These are phyloP conservation scores for Mus spretus DNA, from an alignment of 2,797 vertebrate species.

Conservation along the genomic window DNA sequence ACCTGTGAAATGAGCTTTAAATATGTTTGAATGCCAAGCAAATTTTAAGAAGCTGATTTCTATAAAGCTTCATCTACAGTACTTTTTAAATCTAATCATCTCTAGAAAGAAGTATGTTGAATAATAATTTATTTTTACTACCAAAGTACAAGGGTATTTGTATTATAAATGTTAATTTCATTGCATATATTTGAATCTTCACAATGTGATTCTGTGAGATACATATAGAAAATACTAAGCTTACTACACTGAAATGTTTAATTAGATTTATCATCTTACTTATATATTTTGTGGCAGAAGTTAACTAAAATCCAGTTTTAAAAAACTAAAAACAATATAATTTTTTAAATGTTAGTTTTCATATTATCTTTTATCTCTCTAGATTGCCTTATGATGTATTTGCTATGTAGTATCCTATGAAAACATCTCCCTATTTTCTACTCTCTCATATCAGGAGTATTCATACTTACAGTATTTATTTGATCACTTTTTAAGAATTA, in stretches of 20 bases:
- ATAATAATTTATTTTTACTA: background rate
- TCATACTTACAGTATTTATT: background rate
- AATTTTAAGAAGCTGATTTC: constrained; percentile 15
- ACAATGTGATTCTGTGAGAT: background rate
- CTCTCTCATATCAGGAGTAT: too few species aligned
- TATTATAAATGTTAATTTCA: background rate
- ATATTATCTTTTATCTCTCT: background rate
- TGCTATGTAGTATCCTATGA: background rate
- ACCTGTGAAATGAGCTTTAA: constrained; percentile 41
- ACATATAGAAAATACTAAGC: background rate
- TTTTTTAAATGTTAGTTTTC: too few species aligned
- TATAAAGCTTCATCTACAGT: background rate
- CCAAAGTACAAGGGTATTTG: background rate
- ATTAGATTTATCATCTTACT: background rate
- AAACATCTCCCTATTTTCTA: accelerated
- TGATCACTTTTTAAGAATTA: background rate
- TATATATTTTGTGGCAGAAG: background rate
- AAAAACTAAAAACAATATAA: background rate
- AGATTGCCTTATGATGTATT: background rate
- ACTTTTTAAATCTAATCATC: constrained; percentile 53
- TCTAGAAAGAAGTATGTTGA: background rate
- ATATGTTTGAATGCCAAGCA: constrained; percentile 35
- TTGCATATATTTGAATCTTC: background rate
- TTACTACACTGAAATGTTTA: background rate
- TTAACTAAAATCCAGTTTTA: background rate